Conservation (phyloP, 2,888 invertebrate genomes). For the Drosophila mimetica region DNA sequence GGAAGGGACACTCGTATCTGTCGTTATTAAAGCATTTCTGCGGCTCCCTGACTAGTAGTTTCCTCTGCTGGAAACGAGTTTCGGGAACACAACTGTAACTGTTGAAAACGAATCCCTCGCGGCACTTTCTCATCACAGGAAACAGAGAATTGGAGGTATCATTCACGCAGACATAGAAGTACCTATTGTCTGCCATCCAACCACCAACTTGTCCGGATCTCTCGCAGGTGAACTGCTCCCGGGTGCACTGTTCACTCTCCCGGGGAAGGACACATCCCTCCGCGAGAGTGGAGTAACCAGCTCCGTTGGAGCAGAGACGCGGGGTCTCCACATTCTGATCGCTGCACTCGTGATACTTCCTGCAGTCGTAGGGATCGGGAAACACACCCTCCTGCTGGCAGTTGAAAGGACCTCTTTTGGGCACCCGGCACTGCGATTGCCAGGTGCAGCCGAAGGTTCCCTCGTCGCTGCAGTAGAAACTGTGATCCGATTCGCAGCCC, state of each 20-base stretch:
- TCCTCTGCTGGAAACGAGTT: background rate
- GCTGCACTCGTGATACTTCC: constrained; percentile 79
- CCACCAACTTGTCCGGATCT: constrained; percentile 65
- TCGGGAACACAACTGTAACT: constrained; percentile 50
- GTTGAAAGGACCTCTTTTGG: constrained; percentile 68
- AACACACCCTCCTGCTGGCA: constrained; percentile 74
- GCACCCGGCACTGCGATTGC: constrained; percentile 62
- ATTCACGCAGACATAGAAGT: constrained; percentile 76
- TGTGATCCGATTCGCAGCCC: constrained; percentile 57
- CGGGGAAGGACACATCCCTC: constrained; percentile 64
- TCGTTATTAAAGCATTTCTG: constrained; percentile 14
- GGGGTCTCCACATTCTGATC: constrained; percentile 59
- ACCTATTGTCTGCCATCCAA: constrained; percentile 72
- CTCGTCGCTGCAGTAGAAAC: constrained; percentile 73
- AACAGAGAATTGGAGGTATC: constrained; percentile 51
- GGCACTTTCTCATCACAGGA: constrained; percentile 77
- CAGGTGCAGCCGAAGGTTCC: constrained; percentile 63
- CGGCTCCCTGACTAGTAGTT: background rate
- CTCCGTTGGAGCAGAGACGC: constrained; percentile 63
- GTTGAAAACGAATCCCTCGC: constrained; percentile 62
- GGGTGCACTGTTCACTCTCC: constrained; percentile 58
- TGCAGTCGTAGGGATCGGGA: constrained; percentile 83
- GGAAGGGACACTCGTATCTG: constrained; percentile 34
- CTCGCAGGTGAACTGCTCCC: constrained; percentile 70
- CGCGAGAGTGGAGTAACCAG: constrained; percentile 67